phyloP scores from a whole-genome alignment of 1,140 invertebrate genomes.

The Globodera rostochiensis region DNA sequence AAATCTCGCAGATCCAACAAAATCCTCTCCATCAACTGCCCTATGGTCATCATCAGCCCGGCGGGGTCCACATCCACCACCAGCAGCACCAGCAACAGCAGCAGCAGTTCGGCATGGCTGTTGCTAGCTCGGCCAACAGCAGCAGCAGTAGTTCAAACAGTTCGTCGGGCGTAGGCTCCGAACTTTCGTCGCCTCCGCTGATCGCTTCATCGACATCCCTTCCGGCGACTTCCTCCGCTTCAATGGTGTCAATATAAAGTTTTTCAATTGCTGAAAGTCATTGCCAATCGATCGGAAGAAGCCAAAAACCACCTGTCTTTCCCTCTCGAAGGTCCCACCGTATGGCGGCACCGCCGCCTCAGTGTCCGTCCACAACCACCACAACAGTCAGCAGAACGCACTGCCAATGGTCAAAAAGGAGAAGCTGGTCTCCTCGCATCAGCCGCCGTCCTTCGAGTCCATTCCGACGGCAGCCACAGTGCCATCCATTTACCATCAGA shows the following conservation, averaged over 20 bases:
- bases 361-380: not conserved
- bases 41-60: not conserved
- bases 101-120: not conserved
- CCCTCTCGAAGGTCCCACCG: not conserved
- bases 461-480: not conserved
- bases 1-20: not conserved
- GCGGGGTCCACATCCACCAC: not conserved
- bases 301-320: not conserved
- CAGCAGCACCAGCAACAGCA: not conserved
- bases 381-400: not conserved
- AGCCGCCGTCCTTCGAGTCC: not conserved
- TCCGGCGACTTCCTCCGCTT: not conserved
- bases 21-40: slow-evolving; percentile 8
- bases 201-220: not conserved
- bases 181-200: not conserved
- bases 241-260: not conserved
- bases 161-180: slow-evolving; percentile 3
- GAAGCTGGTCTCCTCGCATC: not conserved
- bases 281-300: no score
- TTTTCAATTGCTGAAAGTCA: not conserved
- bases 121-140: not conserved
- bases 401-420: slow-evolving; percentile 16
- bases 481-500: slow-evolving; percentile 21
- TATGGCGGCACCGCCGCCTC: not conserved
- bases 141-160: slow-evolving; percentile 2